Conservation (phyloP, 2,797 vertebrate genomes). For the Thaleichthys pacificus region DNA sequence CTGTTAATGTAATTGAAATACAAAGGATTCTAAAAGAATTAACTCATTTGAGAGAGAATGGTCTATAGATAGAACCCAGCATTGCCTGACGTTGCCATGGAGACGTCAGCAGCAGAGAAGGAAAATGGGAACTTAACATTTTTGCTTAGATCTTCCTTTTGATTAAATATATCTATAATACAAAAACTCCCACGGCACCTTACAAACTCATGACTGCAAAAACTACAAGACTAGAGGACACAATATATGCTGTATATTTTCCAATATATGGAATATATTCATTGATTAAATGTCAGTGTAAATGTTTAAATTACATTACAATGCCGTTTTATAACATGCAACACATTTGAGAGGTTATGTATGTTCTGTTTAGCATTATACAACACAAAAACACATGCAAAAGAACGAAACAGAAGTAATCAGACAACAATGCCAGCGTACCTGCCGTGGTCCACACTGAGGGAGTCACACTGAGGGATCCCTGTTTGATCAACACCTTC, state of each 20-base stretch:
- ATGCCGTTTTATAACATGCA: background rate
- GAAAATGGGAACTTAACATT: conserved; percentile 15
- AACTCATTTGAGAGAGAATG: conserved; percentile 12
- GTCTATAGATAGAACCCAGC: conserved; percentile 6
- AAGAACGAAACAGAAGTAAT: background rate
- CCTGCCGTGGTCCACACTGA: background rate
- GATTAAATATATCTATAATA: background rate
- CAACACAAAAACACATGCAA: background rate
- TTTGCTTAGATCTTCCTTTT: conserved; percentile 11
- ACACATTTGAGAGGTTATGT: background rate
- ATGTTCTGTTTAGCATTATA: background rate
- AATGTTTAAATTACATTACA: too few relatives aligned
- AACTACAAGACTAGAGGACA: too few relatives aligned
- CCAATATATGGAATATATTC: too few relatives aligned
- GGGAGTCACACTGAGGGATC: too few relatives aligned
- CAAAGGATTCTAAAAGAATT: conserved; percentile 21
- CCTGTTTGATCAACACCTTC: too few relatives aligned
- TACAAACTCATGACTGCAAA: too few relatives aligned
- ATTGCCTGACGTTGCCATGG: conserved; percentile 51
- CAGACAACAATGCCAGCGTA: background rate
- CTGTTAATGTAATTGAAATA: background rate
- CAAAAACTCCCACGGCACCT: conserved; percentile 1
- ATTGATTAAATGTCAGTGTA: too few relatives aligned
- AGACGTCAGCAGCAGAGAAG: conserved; percentile 51
- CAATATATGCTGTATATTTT: too few relatives aligned